Percentiles rank a stretch among this genome's conserved stretches.
Conservation (phyloP, 2,113 vertebrate species). For the Hippopotamus amphibius region DNA sequence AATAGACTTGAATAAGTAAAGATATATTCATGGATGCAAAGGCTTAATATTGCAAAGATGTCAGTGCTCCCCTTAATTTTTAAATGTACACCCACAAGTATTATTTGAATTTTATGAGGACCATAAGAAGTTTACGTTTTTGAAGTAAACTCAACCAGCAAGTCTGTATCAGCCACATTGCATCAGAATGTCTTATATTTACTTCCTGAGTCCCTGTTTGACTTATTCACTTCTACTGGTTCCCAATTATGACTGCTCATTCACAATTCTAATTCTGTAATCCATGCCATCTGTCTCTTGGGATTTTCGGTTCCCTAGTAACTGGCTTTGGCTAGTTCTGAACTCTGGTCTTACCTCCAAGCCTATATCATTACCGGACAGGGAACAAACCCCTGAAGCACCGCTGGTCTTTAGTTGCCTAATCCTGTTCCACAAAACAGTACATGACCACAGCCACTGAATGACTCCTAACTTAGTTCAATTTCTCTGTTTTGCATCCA, state of each 20-base stretch:
- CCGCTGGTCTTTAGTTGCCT: background rate
- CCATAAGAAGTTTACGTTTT: background rate
- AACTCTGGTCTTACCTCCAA: background rate
- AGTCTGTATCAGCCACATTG: background rate
- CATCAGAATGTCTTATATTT: background rate
- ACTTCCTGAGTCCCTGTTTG: background rate
- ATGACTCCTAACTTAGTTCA: background rate
- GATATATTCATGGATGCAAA: background rate
- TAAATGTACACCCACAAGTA: background rate
- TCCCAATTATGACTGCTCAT: background rate
- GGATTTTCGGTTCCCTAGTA: background rate
- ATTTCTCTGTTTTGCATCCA: conserved; percentile 36
- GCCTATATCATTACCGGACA: background rate
- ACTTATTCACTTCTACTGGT: background rate
- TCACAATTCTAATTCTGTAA: background rate
- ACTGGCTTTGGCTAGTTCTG: background rate
- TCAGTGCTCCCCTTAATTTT: background rate
- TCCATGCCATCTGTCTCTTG: background rate
- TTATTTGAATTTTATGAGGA: conserved; percentile 29
- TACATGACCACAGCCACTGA: background rate
- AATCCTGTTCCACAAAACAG: background rate
- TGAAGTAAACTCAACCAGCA: background rate
- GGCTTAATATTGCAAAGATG: background rate
- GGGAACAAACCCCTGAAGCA: background rate
- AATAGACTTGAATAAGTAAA: background rate